Conservation (phyloP, 2,797 vertebrate genomes). For the Dryobates pubescens region DNA sequence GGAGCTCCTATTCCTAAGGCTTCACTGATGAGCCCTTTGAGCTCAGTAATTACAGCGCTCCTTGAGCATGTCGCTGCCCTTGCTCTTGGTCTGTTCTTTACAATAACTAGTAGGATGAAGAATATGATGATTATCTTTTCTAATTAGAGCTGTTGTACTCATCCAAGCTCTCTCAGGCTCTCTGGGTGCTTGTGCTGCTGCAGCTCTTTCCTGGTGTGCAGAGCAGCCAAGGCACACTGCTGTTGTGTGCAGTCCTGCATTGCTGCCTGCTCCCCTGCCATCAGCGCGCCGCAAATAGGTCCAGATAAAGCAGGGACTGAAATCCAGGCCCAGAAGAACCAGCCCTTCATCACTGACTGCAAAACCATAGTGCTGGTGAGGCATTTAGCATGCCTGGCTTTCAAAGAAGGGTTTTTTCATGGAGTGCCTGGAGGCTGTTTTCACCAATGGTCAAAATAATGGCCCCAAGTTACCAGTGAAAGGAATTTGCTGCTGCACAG, state of each 20-base stretch:
- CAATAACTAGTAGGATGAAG: not conserved
- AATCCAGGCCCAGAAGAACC: not conserved
- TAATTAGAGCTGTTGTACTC: not conserved
- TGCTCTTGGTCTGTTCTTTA: not conserved
- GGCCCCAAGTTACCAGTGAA: not conserved
- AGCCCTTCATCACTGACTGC: not conserved
- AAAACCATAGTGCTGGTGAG: fast-evolving
- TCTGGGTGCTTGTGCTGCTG: not conserved
- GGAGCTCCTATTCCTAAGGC: not conserved
- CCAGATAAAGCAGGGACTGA: fast-evolving
- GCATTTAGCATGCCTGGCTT: fast-evolving
- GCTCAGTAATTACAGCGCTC: fast-evolving
- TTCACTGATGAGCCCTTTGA: not conserved
- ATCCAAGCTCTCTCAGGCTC: not conserved
- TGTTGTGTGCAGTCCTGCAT: fast-evolving
- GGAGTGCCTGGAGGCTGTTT: not conserved
- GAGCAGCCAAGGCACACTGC: fast-evolving
- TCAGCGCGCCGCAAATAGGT: fast-evolving
- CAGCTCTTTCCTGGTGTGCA: fast-evolving
- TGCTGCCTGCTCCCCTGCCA: not conserved
- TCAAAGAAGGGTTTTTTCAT: not conserved
- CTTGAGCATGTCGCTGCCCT: not conserved
- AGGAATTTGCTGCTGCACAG: not conserved
- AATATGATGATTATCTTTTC: not conserved
- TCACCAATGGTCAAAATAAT: not conserved